Evolutionary conservation across 2,797 vertebrate genomes (phyloP).

Genomic region (Melanotaenia pygmaea): DNA sequence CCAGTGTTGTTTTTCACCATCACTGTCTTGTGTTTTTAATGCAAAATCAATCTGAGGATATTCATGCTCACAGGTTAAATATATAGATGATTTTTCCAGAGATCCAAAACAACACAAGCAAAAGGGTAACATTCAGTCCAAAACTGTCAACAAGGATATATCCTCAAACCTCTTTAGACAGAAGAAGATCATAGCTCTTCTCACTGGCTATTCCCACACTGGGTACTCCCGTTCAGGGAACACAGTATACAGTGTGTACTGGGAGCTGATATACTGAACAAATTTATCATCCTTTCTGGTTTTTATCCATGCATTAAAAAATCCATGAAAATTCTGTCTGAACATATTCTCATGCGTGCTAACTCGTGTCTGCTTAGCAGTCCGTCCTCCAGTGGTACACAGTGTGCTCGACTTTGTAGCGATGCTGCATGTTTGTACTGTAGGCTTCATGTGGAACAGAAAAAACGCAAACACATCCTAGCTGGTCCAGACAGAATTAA

Average conservation of each 20-base stretch:
- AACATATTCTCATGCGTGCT: conserved; percentile 63
- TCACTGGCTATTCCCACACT: conserved; percentile 20
- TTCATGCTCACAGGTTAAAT: conserved; percentile 4
- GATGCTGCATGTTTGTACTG: conserved; percentile 68
- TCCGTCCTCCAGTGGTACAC: conserved; percentile 56
- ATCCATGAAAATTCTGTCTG: conserved; percentile 70
- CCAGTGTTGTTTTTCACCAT: conserved; percentile 49
- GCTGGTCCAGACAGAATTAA: conserved; percentile 77
- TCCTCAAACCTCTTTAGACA: conserved; percentile 22
- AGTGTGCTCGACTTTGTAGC: conserved; percentile 69
- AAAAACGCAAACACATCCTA: conserved; percentile 72
- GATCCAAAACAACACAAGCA: conserved; percentile 12
- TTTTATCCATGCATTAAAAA: conserved; percentile 65
- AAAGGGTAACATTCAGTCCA: conserved; percentile 6
- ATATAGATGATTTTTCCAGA: conserved; percentile 14
- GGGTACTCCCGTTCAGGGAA: conserved; percentile 26
- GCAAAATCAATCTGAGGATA: conserved; percentile 13
- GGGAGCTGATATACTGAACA: conserved; percentile 51
- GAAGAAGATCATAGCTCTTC: conserved; percentile 33
- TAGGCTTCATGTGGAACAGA: conserved; percentile 73
- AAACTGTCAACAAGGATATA: conserved; percentile 9
- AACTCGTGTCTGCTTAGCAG: conserved; percentile 56
- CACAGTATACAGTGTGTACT: conserved; percentile 18
- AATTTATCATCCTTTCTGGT: conserved; percentile 46
- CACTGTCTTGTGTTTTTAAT: conserved; percentile 60